A percentile compares a stretch with the other conserved stretches of the same genome.
phyloP scores from a whole-genome alignment of 2,888 invertebrate species.

The Cancer borealis region DNA sequence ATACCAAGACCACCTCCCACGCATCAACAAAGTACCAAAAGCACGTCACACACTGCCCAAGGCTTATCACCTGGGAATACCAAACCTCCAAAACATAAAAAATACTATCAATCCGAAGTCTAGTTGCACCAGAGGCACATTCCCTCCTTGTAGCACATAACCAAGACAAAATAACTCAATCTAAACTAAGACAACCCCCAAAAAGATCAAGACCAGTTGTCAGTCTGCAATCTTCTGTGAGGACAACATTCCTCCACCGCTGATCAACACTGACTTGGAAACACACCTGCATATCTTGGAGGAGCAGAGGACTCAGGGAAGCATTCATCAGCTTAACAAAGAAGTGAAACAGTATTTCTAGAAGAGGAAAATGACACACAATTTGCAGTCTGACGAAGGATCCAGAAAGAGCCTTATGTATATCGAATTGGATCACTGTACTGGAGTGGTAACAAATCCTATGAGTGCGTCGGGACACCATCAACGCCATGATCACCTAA shows the following conservation, averaged over 20 bases:
- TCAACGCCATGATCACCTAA: too few relatives aligned
- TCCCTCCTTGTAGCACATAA: slow-evolving; percentile 30
- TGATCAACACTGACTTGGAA: not conserved
- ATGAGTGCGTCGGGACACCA: not conserved
- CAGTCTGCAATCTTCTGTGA: slow-evolving; percentile 54
- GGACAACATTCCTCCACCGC: not conserved
- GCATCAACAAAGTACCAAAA: slow-evolving; percentile 17
- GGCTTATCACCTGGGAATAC: not conserved
- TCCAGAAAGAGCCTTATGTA: slow-evolving; percentile 4
- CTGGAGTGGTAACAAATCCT: not conserved
- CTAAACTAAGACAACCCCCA: not conserved
- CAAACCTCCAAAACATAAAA: not conserved
- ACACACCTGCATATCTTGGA: not conserved
- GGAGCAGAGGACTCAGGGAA: not conserved
- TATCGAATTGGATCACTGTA: not conserved
- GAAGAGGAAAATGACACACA: not conserved
- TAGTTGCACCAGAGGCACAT: not conserved
- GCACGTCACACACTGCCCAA: not conserved
- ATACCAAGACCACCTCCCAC: slow-evolving; percentile 23
- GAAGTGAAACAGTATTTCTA: not conserved
- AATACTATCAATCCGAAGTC: not conserved
- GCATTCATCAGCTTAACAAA: not conserved
- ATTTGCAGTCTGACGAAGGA: not conserved
- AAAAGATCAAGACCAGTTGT: slow-evolving; percentile 21
- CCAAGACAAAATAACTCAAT: not conserved